Percentiles rank a stretch among this genome's conserved stretches.
phyloP scores from a whole-genome alignment of 2,888 invertebrate species.

The Alsophila aescularia region DNA sequence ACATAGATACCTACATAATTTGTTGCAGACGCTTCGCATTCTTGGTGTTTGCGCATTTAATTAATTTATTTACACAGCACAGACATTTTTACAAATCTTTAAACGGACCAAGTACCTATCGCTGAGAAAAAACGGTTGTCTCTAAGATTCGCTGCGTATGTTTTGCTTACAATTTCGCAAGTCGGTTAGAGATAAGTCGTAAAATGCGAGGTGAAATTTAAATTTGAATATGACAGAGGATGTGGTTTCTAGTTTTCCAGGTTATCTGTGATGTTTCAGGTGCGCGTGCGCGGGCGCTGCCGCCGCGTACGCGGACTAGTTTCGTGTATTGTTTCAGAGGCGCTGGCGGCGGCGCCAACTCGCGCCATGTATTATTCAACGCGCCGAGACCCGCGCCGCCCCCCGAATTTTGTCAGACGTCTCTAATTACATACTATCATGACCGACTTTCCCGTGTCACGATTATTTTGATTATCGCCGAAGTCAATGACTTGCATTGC shows the following conservation, averaged over 20 bases:
- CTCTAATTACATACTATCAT: slow-evolving; percentile 76
- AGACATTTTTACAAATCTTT: slow-evolving; percentile 51
- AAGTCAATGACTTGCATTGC: slow-evolving; percentile 58
- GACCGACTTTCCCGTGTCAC: slow-evolving; percentile 72
- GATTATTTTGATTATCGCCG: slow-evolving; percentile 62
- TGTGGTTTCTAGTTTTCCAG: slow-evolving; percentile 48
- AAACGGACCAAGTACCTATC: slow-evolving; percentile 44
- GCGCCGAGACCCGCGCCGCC: slow-evolving; percentile 73
- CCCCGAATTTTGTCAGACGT: slow-evolving; percentile 73
- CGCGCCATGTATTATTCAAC: slow-evolving; percentile 75
- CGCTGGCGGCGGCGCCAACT: slow-evolving; percentile 58
- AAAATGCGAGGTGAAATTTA: slow-evolving; percentile 19
- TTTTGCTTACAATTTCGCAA: slow-evolving; percentile 13
- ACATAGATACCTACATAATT: slow-evolving; percentile 21
- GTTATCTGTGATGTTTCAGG: slow-evolving; percentile 45
- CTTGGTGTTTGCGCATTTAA: slow-evolving; percentile 56
- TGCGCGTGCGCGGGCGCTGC: slow-evolving; percentile 33
- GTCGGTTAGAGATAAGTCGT: slow-evolving; percentile 20
- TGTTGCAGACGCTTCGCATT: slow-evolving; percentile 63
- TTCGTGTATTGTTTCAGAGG: slow-evolving; percentile 62
- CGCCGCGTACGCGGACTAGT: slow-evolving; percentile 55
- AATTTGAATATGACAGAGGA: slow-evolving; percentile 30
- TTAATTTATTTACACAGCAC: slow-evolving; percentile 66
- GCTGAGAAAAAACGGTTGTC: slow-evolving; percentile 43
- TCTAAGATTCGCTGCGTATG: slow-evolving; percentile 1